Percentiles rank a stretch among this genome's conserved stretches.
These are phyloP conservation scores for Channallabes apus DNA, from an alignment of 2,797 vertebrate genomes.

Conservation along the genomic window DNA sequence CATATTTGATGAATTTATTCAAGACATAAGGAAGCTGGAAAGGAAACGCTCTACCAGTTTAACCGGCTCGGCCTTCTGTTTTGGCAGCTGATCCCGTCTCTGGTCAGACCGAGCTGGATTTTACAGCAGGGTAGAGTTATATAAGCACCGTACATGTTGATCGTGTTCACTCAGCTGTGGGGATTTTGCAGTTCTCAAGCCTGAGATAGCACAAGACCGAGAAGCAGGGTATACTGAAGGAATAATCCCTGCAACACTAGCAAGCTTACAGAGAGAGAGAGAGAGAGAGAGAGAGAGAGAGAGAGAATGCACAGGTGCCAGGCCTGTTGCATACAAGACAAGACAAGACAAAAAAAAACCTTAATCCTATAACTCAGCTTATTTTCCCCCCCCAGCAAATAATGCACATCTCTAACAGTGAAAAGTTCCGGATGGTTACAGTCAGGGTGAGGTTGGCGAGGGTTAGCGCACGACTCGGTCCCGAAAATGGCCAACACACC, in stretches of 20 bases:
- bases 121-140: neutral
- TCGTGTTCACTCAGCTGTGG: neutral
- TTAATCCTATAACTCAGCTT: neutral
- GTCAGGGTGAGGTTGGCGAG: neutral
- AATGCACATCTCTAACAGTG: neutral
- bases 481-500: neutral
- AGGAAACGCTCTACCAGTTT: neutral
- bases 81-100: neutral
- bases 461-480: too few relatives aligned
- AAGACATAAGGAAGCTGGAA: neutral
- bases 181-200: neutral
- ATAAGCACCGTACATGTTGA: neutral
- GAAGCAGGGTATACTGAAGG: neutral
- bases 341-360: too few relatives aligned
- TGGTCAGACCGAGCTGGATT: neutral
- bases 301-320: slow-evolving; percentile 12
- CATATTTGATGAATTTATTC: neutral
- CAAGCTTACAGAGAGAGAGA: neutral
- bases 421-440: neutral
- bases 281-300: neutral
- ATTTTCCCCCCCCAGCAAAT: too few relatives aligned
- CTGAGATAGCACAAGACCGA: neutral
- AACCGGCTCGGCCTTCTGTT: neutral
- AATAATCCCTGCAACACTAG: neutral
- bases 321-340: slow-evolving; percentile 14